Evolutionary conservation across 35 echinoderm and acorn worm species (phyloP).

Genomic region (Lytechinus pictus): DNA sequence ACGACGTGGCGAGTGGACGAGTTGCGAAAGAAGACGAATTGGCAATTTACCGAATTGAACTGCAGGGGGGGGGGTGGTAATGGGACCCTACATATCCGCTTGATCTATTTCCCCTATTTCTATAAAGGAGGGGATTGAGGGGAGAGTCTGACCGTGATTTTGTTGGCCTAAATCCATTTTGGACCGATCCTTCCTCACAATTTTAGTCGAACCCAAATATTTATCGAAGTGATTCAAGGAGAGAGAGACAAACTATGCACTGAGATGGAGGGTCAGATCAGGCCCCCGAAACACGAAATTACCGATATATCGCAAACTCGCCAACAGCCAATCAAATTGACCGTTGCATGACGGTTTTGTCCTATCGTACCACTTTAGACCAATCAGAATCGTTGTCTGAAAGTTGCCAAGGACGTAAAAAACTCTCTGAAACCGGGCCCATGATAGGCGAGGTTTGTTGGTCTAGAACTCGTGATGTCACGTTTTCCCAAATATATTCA

Average conservation of each 20-base stretch:
- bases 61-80: neutral
- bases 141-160: neutral
- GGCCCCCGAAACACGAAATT: neutral
- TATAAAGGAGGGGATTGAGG: neutral
- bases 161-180: constrained; percentile 19
- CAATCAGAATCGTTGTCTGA: too few species aligned
- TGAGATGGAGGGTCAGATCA: neutral
- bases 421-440: too few species aligned
- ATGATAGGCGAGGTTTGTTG: neutral
- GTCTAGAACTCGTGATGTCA: neutral
- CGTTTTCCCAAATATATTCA: neutral
- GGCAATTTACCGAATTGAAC: neutral
- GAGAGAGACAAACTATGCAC: neutral
- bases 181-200: constrained; percentile 25
- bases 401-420: too few species aligned
- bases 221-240: constrained; percentile 26
- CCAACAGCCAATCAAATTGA: too few species aligned
- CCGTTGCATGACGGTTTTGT: too few species aligned
- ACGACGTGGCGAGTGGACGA: too few species aligned
- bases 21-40: too few species aligned
- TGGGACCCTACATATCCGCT: neutral
- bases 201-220: constrained; percentile 19
- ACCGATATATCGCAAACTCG: too few species aligned
- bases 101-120: neutral
- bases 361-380: too few species aligned